Evolutionary conservation across 2,797 vertebrate species (phyloP).

Genomic region (Arctocebus calabarensis): DNA sequence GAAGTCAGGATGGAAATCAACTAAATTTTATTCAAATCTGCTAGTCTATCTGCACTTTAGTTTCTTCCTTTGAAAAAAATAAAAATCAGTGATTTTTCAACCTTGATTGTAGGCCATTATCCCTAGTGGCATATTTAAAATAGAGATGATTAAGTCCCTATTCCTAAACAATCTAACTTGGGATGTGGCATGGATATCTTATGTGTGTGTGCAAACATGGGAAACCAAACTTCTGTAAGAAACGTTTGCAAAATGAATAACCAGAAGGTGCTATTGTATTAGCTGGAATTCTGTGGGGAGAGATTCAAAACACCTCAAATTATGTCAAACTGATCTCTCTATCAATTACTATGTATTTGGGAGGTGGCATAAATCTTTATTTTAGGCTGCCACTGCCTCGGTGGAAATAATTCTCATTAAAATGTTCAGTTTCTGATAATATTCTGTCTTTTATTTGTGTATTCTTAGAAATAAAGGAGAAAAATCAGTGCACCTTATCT

Average conservation of each 20-base stretch:
- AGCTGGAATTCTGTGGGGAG: background rate
- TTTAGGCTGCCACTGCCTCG: background rate
- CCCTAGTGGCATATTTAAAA: background rate
- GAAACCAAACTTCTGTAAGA: background rate
- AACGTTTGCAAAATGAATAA: background rate
- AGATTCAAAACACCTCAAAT: background rate
- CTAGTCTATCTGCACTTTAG: background rate
- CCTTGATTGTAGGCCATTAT: background rate
- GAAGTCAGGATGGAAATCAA: background rate
- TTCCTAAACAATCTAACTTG: background rate
- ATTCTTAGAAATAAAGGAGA: slow-evolving; percentile 2
- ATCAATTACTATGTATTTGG: background rate
- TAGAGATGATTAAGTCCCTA: background rate
- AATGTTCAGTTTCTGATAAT: background rate
- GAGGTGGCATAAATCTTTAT: background rate
- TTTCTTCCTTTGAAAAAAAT: background rate
- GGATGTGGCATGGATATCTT: background rate
- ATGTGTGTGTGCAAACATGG: background rate
- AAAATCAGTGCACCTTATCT: background rate
- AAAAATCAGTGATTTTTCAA: slow-evolving; percentile 11
- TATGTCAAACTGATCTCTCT: background rate
- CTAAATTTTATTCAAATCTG: background rate
- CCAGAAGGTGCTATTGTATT: background rate
- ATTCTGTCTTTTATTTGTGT: background rate
- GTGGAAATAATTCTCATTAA: background rate